Conservation (phyloP, 1,140 invertebrate genomes). For the Probaryconus sp. region DNA sequence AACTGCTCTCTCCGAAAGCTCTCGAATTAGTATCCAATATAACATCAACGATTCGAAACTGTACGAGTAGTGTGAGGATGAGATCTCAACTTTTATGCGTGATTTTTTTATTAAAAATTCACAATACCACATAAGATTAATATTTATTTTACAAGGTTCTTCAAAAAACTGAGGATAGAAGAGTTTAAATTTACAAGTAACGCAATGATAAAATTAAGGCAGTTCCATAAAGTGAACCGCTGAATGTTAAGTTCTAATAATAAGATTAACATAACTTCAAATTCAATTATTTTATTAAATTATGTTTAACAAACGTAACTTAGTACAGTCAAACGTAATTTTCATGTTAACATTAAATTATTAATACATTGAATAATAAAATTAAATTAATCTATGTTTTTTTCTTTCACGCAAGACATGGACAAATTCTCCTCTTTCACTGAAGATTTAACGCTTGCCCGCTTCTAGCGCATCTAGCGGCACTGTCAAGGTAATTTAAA, state of each 20-base stretch:
- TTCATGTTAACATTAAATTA: conserved; percentile 17
- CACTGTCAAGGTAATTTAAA: conserved; percentile 76
- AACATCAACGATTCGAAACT: conserved; percentile 59
- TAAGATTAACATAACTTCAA: too few relatives aligned
- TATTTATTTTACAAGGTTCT: not conserved
- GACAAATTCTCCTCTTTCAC: conserved; percentile 77
- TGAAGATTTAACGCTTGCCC: conserved; percentile 77
- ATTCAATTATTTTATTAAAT: too few relatives aligned
- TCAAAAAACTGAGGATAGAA: too few relatives aligned
- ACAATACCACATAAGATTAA: conserved; percentile 5
- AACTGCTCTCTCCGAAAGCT: conserved; percentile 60
- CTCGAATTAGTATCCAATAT: conserved; percentile 66
- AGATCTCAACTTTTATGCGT: conserved; percentile 54
- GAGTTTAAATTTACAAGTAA: too few relatives aligned
- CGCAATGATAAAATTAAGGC: too few relatives aligned
- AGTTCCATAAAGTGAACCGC: too few relatives aligned
- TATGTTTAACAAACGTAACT: conserved; percentile 25
- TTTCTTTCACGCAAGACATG: conserved; percentile 72
- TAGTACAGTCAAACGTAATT: conserved; percentile 43
- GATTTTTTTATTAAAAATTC: conserved; percentile 19
- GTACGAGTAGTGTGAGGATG: conserved; percentile 69
- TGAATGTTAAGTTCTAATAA: too few relatives aligned
- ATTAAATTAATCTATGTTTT: conserved; percentile 59
- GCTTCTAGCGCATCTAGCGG: conserved; percentile 79
- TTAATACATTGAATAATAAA: conserved; percentile 43